Evolutionary conservation across 2,888 invertebrate genomes (phyloP), one percentile per base, ranked within the genome.

Genomic region (Leucania comma): DNA sequence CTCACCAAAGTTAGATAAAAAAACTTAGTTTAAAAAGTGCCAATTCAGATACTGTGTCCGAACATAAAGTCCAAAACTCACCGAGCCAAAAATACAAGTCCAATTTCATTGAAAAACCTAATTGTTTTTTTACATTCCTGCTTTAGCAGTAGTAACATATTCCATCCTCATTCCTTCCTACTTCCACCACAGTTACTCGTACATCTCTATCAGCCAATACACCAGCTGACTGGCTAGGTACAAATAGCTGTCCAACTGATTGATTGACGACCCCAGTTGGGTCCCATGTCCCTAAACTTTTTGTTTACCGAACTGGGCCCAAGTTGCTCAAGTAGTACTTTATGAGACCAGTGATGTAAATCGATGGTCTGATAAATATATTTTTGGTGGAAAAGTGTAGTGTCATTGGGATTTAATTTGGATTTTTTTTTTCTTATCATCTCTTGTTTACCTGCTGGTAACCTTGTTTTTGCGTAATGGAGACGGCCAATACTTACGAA

Each of bases 221-320:
- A 54, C 57, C 76, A 80, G 75, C 83, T 80, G 77, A 78, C 80
- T 78, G 78, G 67, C 32, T 87, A 85, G 75, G 82, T 86, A 89
- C 88, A 88, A 89, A 90, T 86, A 80, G 77, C 85, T 81, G 88
- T 87, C 87, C 62, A 68, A 68, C 72, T 89, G 92, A 93, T 92
- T 93, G 93, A 93, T 93, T 83, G 92, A 93, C 91, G 91, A 81
- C 84, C 80, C 87, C 87, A 87, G 90, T 90, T 90, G 78, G 77
- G 81, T 83, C 85, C 81, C 84, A 83, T 87, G 86, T 86, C 89
- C 87, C 84, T 58, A 86, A 92, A 92, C 82, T 92, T 93, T 93
- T 93, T 93, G 92, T 92, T 91, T 91, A 88, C 88, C 74, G 78
- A 80, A 85, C 87, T 80, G 78, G 63, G 68, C 32, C 17, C 70